Evolutionary conservation across 2,888 invertebrate species (phyloP), one percentile per base, ranked within the genome.

Genomic region (Alentia gelatinosa): DNA sequence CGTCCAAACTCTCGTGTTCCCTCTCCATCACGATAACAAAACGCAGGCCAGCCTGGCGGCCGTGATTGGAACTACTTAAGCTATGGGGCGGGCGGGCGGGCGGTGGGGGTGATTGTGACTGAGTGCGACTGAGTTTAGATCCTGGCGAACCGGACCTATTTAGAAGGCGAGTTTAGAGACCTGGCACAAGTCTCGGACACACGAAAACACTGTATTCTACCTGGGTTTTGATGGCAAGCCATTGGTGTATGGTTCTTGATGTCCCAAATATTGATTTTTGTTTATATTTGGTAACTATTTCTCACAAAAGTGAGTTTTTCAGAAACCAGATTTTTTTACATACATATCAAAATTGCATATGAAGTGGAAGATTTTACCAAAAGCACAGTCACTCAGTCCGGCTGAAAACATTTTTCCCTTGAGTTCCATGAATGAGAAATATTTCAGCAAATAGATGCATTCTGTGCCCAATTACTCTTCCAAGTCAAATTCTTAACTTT

Each of bases 21-120:
- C 83, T 83, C 83, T 19, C 39, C 39, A 83, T 26, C 68, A 15
- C 26, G 68, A 68, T 68, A 68, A 68, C 68, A 68, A 30, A 68
- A 68, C 68, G 30, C 68, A 15, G 68, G 68, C 30, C n/a, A 26
- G 12, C 68, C 68, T 68, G 68, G 68, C 30, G 68, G 68, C 12
- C 68, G 68, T 30, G 68, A 68, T 68, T 68, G 68, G 68, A 68
- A 30, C 68, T 68, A 68, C 68, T 68, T 68, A 30, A 68, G 68
- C 56, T 56, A 56, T n/a, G 3, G 56, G 19, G 19, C 1, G 56
- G 19, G 56, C 1, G 56, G 56, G 56, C 1, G 56, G 56, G 56
- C 23, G 56, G 56, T 19, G 56, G 56, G 56, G 56, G 47, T n/a
- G n/a, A n/a, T n/a, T n/a, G n/a, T n/a, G n/a, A n/a, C n/a, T n/a